A percentile compares a stretch with the other conserved stretches of the same genome.
Conservation (phyloP, 2,797 vertebrate genomes). For the Meriones psammophilus region DNA sequence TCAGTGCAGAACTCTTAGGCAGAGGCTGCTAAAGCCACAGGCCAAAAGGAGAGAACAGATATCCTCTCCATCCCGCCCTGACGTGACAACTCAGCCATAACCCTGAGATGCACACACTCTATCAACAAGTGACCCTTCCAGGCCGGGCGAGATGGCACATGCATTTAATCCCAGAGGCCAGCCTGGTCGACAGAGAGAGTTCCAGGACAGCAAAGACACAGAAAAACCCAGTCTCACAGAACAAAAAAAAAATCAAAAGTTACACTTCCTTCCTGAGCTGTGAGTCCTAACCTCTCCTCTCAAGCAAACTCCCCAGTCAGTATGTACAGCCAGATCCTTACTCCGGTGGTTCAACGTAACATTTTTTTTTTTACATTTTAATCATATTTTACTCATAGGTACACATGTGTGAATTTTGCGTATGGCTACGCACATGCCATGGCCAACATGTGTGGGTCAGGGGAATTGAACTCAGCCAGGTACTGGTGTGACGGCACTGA, state of each 20-base stretch:
- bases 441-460: not conserved
- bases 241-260: too few species aligned
- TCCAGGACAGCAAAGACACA: too few species aligned
- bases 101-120: constrained; percentile 5
- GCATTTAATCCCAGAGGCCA: too few species aligned
- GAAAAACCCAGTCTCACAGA: too few species aligned
- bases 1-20: not conserved
- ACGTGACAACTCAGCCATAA: not conserved
- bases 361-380: not conserved
- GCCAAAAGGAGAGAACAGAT: not conserved
- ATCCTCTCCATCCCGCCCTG: not conserved
- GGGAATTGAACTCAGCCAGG: not conserved
- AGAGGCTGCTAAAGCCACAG: not conserved
- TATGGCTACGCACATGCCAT: not conserved
- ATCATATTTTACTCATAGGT: not conserved
- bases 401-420: not conserved
- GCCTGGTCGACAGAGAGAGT: too few species aligned
- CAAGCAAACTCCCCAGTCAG: not conserved
- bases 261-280: not conserved
- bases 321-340: not conserved
- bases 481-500: not conserved
- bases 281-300: not conserved
- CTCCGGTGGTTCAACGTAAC: not conserved
- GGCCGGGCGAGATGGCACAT: too few species aligned
- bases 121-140: constrained; percentile 38